phyloP scores from a whole-genome alignment of 2,888 invertebrate species.

The Caenorhabditis parvicauda region DNA sequence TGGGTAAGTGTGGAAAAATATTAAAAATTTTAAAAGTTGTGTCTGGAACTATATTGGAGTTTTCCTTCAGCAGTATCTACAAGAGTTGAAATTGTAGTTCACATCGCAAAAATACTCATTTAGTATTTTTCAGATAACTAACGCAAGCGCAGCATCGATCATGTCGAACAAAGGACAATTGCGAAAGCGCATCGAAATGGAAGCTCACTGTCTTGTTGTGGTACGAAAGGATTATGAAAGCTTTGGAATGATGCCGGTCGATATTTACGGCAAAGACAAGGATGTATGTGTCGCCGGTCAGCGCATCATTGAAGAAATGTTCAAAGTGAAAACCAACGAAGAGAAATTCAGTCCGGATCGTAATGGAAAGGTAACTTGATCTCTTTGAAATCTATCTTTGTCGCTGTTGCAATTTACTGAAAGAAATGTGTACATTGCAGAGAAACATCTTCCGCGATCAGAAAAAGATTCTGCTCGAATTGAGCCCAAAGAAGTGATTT shows the following conservation, averaged over 20 bases:
- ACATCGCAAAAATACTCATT: not conserved
- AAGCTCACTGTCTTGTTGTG: slow-evolving; percentile 18
- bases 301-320: not conserved
- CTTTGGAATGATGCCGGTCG: slow-evolving; percentile 20
- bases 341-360: not conserved
- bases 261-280: slow-evolving; percentile 17
- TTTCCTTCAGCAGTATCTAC: too few relatives aligned
- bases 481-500: slow-evolving; percentile 17
- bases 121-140: slow-evolving; percentile 4
- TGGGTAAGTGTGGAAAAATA: not conserved
- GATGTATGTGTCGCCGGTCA: slow-evolving; percentile 5
- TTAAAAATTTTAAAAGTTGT: not conserved
- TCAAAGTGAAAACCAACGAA: slow-evolving; percentile 6
- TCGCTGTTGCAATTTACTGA: too few relatives aligned
- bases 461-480: slow-evolving; percentile 18
- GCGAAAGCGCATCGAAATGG: slow-evolving; percentile 23
- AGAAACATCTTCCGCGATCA: slow-evolving; percentile 23
- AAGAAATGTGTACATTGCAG: slow-evolving; percentile 2
- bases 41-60: too few relatives aligned
- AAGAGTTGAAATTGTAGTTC: too few relatives aligned
- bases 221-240: slow-evolving; percentile 13
- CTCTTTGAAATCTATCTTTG: too few relatives aligned
- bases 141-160: slow-evolving; percentile 11
- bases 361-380: too few relatives aligned
- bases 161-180: slow-evolving; percentile 13